Evolutionary conservation across 1,140 invertebrate species (phyloP).

Genomic region (Caenorhabditis brenneri): DNA sequence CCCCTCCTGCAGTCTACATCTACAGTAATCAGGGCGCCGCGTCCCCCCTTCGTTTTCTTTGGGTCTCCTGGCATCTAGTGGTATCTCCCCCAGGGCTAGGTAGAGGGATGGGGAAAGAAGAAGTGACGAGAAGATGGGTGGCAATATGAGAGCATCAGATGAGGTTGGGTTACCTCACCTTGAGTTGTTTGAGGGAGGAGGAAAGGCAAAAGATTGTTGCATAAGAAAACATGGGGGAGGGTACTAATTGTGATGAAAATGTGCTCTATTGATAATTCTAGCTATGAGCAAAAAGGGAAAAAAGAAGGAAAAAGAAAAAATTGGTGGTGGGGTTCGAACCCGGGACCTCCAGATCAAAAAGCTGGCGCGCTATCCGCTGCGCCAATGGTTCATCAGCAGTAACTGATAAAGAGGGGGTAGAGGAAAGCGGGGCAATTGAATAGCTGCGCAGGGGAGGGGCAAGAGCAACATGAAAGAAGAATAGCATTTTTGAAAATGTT

Average conservation of each 20-base stretch:
- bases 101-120: background rate
- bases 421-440: background rate
- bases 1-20: background rate
- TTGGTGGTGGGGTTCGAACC: background rate
- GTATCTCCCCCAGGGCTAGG: too few relatives aligned
- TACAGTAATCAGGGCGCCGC: constrained; percentile 35
- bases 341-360: background rate
- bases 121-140: constrained; percentile 41
- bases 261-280: background rate
- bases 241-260: background rate
- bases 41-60: background rate
- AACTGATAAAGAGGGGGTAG: background rate
- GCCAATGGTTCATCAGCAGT: background rate
- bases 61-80: background rate
- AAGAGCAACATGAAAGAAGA: too few relatives aligned
- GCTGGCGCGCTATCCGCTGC: background rate
- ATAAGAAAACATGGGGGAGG: background rate
- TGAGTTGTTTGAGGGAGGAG: background rate
- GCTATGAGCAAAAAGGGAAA: too few relatives aligned
- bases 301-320: background rate
- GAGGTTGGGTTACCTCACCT: constrained; percentile 4
- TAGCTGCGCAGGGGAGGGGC: background rate
- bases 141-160: constrained; percentile 17
- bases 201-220: background rate
- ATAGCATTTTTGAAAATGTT: too few relatives aligned